A percentile compares a stretch with the other conserved stretches of the same genome.
These are phyloP conservation scores for Lycopodina hypogea DNA, from an alignment of 37 sponge, comb jelly and placozoan species.

Conservation along the genomic window DNA sequence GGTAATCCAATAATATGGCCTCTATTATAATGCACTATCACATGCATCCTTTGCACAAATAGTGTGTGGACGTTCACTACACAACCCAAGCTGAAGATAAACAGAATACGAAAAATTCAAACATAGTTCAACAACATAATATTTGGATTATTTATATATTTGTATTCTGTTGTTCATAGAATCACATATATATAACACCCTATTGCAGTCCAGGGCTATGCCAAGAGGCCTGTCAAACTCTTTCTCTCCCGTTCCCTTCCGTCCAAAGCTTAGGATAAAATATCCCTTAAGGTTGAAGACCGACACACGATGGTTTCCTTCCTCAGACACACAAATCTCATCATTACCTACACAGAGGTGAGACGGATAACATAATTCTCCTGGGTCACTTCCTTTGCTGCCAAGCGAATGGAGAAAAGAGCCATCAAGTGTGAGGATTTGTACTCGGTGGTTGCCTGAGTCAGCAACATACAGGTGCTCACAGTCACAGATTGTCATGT, in stretches of 20 bases:
- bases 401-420: slow-evolving; percentile 17
- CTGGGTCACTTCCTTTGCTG: slow-evolving; percentile 16
- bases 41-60: no score
- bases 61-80: no score
- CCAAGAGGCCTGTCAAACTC: slow-evolving; percentile 30
- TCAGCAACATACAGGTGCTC: slow-evolving; percentile 22
- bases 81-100: no score
- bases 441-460: slow-evolving; percentile 25
- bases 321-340: slow-evolving; percentile 30
- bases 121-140: no score
- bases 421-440: slow-evolving; percentile 23
- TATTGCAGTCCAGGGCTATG: slow-evolving; percentile 31
- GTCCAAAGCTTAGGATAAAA: slow-evolving; percentile 30
- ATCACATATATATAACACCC: slow-evolving; percentile 43
- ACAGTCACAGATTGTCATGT: background rate
- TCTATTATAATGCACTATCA: no score
- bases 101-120: no score
- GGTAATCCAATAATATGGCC: no score
- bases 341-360: slow-evolving; percentile 30
- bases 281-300: slow-evolving; percentile 29
- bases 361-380: slow-evolving; percentile 12
- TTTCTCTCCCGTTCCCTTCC: slow-evolving; percentile 26
- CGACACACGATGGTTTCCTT: slow-evolving; percentile 30
- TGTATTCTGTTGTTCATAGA: slow-evolving; percentile 42
- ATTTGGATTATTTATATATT: slow-evolving; percentile 31